phyloP scores from a whole-genome alignment of 1,140 invertebrate species.

The Aricia agestis region DNA sequence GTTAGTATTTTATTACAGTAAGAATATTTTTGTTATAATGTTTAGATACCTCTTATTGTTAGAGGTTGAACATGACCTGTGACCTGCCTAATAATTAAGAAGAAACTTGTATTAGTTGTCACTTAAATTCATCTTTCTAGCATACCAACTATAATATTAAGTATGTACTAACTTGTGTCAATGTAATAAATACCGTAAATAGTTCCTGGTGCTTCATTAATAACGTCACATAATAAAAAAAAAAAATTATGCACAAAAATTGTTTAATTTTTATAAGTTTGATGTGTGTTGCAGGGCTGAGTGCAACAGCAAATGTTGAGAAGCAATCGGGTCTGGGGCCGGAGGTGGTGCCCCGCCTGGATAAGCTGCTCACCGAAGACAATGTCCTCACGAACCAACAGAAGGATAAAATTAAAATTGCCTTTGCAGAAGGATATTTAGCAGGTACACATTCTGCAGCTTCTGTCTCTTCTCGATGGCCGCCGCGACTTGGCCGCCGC shows the following conservation, averaged over 20 bases:
- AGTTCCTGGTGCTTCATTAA: too few species aligned
- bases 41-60: background rate
- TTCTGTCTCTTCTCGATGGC: too few species aligned
- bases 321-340: constrained; percentile 41
- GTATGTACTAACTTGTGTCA: too few species aligned
- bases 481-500: too few species aligned
- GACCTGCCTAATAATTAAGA: too few species aligned
- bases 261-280: background rate
- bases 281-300: constrained; percentile 44
- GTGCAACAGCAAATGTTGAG: constrained; percentile 40
- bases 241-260: too few species aligned
- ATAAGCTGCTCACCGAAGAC: constrained; percentile 64
- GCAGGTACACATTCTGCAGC: constrained; percentile 75
- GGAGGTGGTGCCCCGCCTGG: constrained; percentile 51
- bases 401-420: constrained; percentile 86
- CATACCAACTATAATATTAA: too few species aligned
- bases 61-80: background rate
- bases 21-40: background rate
- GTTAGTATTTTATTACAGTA: constrained; percentile 50
- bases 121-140: too few species aligned
- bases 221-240: too few species aligned
- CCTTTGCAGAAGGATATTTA: constrained; percentile 93
- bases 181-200: too few species aligned
- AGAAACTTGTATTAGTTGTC: too few species aligned
- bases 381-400: constrained; percentile 65